These are phyloP conservation scores for Drosophila baimaii DNA, from an alignment of 1,140 invertebrate species.

Conservation along the genomic window DNA sequence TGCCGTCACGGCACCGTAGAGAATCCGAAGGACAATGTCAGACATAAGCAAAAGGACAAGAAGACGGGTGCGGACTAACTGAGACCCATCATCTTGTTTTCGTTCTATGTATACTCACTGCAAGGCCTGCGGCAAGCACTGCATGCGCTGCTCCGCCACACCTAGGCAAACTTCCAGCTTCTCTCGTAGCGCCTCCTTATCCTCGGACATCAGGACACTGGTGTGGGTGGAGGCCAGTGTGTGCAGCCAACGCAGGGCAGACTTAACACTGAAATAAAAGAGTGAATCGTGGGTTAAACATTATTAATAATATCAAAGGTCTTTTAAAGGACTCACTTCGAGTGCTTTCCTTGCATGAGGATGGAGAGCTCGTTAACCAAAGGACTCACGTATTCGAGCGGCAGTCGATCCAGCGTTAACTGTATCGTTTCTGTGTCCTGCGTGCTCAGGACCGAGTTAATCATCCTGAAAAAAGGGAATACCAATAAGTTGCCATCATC, in stretches of 20 bases:
- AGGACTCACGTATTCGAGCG: slow-evolving; percentile 87
- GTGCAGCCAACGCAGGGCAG: slow-evolving; percentile 87
- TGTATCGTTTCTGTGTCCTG: slow-evolving; percentile 86
- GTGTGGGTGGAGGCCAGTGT: slow-evolving; percentile 87
- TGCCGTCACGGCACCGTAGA: slow-evolving; percentile 68
- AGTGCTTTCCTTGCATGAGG: slow-evolving; percentile 87
- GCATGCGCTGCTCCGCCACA: slow-evolving; percentile 86
- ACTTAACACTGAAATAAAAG: slow-evolving; percentile 85
- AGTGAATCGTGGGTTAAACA: not conserved
- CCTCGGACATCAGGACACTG: slow-evolving; percentile 86
- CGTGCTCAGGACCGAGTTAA: slow-evolving; percentile 86
- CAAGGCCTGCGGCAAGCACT: slow-evolving; percentile 85
- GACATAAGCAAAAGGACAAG: slow-evolving; percentile 3
- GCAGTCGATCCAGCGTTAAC: slow-evolving; percentile 87
- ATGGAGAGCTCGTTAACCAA: slow-evolving; percentile 87
- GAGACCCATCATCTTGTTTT: not conserved
- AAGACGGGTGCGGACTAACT: not conserved
- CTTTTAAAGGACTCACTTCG: slow-evolving; percentile 84
- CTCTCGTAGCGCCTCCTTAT: slow-evolving; percentile 69
- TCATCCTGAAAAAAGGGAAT: slow-evolving; percentile 75
- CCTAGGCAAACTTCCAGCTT: slow-evolving; percentile 86
- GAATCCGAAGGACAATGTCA: slow-evolving; percentile 41
- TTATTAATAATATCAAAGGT: not conserved
- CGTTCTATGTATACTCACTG: slow-evolving; percentile 60
- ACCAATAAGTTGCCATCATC: not conserved